These are phyloP conservation scores for Pseudomyrmex gracilis DNA, from an alignment of 1,140 invertebrate genomes.

Conservation along the genomic window DNA sequence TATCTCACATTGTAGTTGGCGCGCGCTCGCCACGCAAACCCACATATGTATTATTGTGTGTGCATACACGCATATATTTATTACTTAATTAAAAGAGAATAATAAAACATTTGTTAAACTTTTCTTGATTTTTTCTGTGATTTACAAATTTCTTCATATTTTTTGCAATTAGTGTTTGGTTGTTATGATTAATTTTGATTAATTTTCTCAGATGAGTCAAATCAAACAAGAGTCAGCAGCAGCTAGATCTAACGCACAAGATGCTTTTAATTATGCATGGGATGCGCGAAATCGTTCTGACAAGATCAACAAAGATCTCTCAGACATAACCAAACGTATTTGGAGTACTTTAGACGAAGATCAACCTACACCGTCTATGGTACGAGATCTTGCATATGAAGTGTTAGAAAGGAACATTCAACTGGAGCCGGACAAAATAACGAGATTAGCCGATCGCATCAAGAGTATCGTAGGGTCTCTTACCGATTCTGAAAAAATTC, in stretches of 20 bases:
- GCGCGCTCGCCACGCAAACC: too few species aligned
- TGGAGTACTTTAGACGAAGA: constrained; percentile 91
- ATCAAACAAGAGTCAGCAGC: constrained; percentile 87
- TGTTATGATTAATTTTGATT: background rate
- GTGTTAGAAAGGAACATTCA: constrained; percentile 90
- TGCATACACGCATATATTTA: constrained; percentile 1
- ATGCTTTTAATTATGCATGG: constrained; percentile 87
- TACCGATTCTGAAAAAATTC: constrained; percentile 95
- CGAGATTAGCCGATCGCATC: constrained; percentile 92
- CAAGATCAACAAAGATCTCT: constrained; percentile 84
- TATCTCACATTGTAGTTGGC: too few species aligned
- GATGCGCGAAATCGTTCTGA: constrained; percentile 87
- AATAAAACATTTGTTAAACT: background rate
- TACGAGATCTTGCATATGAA: constrained; percentile 91
- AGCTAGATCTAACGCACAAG: constrained; percentile 87
- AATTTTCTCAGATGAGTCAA: constrained; percentile 85
- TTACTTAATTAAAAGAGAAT: too few species aligned
- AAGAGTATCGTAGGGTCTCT: constrained; percentile 94
- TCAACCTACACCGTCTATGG: constrained; percentile 92
- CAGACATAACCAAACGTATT: constrained; percentile 89
- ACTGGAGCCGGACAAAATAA: constrained; percentile 94
- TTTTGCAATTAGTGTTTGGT: background rate
- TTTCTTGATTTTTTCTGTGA: background rate
- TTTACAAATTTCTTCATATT: background rate
- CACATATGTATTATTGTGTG: too few species aligned